These are phyloP conservation scores for Aporrectodea caliginosa DNA, from an alignment of 1,140 invertebrate species.

Conservation along the genomic window DNA sequence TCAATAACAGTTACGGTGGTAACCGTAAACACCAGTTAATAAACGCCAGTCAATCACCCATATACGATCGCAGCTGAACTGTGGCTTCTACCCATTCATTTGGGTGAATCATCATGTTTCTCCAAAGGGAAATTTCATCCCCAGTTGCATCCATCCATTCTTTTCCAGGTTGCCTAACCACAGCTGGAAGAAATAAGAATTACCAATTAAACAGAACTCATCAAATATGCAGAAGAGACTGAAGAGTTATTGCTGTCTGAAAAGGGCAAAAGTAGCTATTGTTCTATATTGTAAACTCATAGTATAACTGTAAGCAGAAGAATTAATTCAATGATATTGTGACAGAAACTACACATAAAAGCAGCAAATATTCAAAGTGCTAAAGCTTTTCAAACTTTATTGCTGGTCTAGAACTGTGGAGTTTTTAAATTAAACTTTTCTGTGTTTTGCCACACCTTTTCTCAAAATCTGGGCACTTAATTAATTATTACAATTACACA, in stretches of 20 bases:
- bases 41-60: too few relatives aligned
- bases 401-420: too few relatives aligned
- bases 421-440: too few relatives aligned
- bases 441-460: too few relatives aligned
- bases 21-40: too few relatives aligned
- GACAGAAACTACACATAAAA: too few relatives aligned
- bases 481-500: too few relatives aligned
- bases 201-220: background rate
- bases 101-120: background rate
- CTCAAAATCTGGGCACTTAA: too few relatives aligned
- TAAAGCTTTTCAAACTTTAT: too few relatives aligned
- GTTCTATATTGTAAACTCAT: background rate
- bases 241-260: background rate
- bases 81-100: background rate
- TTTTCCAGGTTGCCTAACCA: background rate
- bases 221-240: background rate
- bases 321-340: too few relatives aligned
- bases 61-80: background rate
- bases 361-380: too few relatives aligned
- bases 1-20: too few relatives aligned
- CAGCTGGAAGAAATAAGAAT: background rate
- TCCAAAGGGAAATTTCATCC: background rate
- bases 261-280: background rate
- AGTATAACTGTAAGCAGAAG: background rate
- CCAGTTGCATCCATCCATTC: background rate